Evolutionary conservation across 1,140 invertebrate genomes (phyloP), one percentile per base, ranked within the genome.

Genomic region (Pogonomyrmex californicus): DNA sequence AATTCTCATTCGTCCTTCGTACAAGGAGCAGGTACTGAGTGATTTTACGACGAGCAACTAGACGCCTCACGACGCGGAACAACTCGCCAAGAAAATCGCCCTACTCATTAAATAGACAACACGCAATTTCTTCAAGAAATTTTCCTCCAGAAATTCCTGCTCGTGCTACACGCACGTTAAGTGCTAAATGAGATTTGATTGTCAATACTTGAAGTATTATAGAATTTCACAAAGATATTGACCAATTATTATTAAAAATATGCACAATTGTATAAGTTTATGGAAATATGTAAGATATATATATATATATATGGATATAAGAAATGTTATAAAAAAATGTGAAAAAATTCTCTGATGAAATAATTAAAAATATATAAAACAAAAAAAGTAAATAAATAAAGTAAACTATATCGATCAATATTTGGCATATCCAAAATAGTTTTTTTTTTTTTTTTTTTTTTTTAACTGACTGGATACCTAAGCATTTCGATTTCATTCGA

Each of bases 31-130:
- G 14, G 41, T 47, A 68, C 36, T n/a, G 0, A 60, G 38, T 23
- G 36, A 12, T 58, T 76, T 76, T 76, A 76, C 33, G 38, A 60
- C 23, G 7, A 41, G 23, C 12, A 76, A n/a, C 38, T 60, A 44
- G 44, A 54, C 30, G n/a, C 54, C 36, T 76, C 23, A 33, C 36
- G 14, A 60, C n/a, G 23, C 38, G 14, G 23, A 76, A 76, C 38
- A 60, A 33, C 51, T 58, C 36, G 12, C 38, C 38, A 44, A 76
- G n/a, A 76, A 76, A 76, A 76, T 76, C 54, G 54, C 12, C 23
- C 14, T 60, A 76, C 38, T 76, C 38, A 23, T 75, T 58, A 75
- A 41, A 58, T 58, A 30, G n/a, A 60, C 12, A 60, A 44, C 73
- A 60, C 23, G 30, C 41, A 54, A 60, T 60, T 76, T 76, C n/a